Percentiles rank a stretch among this genome's conserved stretches.
Conservation (phyloP, 1,140 invertebrate species). For the Cydia fagiglandana region DNA sequence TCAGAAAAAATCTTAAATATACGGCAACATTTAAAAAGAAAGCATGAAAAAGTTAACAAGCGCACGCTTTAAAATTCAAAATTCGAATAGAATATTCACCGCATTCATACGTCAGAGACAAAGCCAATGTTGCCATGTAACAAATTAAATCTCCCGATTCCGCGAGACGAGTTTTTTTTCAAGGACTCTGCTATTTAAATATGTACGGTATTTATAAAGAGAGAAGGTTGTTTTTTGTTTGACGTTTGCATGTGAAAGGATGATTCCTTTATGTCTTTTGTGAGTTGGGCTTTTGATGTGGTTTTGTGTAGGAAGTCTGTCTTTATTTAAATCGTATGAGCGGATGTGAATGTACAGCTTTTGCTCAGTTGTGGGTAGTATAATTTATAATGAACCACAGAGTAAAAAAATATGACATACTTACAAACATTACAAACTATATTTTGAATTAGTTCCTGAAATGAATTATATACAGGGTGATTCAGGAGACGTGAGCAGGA, state of each 20-base stretch:
- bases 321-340: constrained; percentile 9
- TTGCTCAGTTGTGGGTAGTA: not conserved
- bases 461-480: too few species aligned
- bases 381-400: not conserved
- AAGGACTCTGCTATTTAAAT: not conserved
- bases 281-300: not conserved
- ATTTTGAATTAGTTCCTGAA: too few species aligned
- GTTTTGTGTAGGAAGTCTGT: not conserved
- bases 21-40: not conserved
- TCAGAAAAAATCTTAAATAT: not conserved
- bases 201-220: not conserved
- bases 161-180: not conserved
- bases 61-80: not conserved
- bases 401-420: not conserved
- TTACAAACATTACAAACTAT: too few species aligned
- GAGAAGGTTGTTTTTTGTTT: not conserved
- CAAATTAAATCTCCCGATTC: constrained; percentile 10
- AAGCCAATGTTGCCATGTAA: constrained; percentile 4
- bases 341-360: not conserved
- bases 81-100: not conserved
- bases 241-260: not conserved
- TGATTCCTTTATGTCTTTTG: not conserved
- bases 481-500: too few species aligned
- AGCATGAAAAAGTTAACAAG: not conserved
- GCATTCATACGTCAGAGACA: not conserved